These are phyloP conservation scores for Atlantisia rogersi DNA, from an alignment of 2,113 vertebrate genomes.

Conservation along the genomic window DNA sequence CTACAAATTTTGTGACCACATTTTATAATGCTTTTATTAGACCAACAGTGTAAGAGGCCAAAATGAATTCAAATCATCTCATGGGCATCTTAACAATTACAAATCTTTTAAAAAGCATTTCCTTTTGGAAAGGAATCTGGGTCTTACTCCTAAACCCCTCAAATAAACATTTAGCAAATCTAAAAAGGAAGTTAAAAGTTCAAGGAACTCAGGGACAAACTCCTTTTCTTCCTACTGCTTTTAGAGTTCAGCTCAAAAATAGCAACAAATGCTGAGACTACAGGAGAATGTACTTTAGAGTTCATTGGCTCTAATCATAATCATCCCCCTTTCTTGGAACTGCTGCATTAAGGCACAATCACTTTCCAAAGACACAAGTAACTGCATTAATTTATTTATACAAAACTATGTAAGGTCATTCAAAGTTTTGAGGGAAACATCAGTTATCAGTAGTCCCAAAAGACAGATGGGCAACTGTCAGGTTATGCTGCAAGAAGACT, in stretches of 20 bases:
- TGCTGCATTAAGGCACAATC: not conserved
- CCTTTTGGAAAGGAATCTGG: not conserved
- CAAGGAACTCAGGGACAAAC: not conserved
- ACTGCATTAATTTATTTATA: not conserved
- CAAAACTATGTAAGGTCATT: not conserved
- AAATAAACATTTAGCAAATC: not conserved
- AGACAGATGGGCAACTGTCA: not conserved
- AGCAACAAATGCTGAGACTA: not conserved
- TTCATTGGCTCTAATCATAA: not conserved
- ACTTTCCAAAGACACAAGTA: not conserved
- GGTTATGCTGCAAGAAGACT: not conserved
- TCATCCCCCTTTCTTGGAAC: not conserved
- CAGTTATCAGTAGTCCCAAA: not conserved
- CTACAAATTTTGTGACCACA: not conserved
- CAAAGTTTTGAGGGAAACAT: not conserved
- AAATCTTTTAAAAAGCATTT: not conserved
- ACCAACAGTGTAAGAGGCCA: not conserved
- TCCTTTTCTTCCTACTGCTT: not conserved
- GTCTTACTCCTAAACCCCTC: not conserved
- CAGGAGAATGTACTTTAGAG: not conserved
- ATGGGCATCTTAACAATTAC: not conserved
- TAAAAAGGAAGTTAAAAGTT: conserved; percentile 25
- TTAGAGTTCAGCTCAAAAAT: not conserved
- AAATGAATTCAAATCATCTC: not conserved
- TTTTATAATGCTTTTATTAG: not conserved